phyloP scores from a whole-genome alignment of 2,797 vertebrate species.

The Glossophaga mutica region DNA sequence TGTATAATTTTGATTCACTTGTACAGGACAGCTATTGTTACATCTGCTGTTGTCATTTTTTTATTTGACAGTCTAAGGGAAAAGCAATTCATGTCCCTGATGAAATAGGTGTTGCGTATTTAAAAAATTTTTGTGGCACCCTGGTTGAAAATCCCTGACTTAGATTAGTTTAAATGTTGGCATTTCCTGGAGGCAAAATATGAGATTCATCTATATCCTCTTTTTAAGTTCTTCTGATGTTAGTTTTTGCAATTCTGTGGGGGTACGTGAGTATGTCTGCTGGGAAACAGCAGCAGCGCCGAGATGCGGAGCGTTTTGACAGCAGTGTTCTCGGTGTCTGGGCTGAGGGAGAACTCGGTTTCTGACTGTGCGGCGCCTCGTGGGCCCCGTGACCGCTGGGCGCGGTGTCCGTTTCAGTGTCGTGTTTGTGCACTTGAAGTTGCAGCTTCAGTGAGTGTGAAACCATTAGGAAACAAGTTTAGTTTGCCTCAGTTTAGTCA shows the following conservation, averaged over 20 bases:
- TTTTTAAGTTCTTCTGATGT: not conserved
- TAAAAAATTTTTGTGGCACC: not conserved
- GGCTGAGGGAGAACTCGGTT: not conserved
- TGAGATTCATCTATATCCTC: not conserved
- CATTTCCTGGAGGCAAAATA: not conserved
- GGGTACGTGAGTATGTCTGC: not conserved
- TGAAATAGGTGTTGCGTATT: not conserved
- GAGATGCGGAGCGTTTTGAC: not conserved
- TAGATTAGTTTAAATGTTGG: not conserved
- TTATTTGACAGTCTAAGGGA: not conserved
- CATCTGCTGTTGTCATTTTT: not conserved
- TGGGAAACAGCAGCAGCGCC: not conserved
- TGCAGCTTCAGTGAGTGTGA: not conserved
- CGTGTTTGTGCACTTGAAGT: not conserved
- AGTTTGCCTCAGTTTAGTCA: not conserved
- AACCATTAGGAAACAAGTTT: not conserved
- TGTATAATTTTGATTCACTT: not conserved
- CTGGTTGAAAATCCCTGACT: not conserved
- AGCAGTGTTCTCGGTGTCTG: not conserved
- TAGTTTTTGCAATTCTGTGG: not conserved
- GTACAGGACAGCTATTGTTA: not conserved
- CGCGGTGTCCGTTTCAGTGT: not conserved
- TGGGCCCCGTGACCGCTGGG: not conserved
- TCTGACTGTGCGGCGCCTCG: not conserved
- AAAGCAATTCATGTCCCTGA: not conserved